phyloP scores from a whole-genome alignment of 2,113 vertebrate genomes.

The Gopherus evgoodei region DNA sequence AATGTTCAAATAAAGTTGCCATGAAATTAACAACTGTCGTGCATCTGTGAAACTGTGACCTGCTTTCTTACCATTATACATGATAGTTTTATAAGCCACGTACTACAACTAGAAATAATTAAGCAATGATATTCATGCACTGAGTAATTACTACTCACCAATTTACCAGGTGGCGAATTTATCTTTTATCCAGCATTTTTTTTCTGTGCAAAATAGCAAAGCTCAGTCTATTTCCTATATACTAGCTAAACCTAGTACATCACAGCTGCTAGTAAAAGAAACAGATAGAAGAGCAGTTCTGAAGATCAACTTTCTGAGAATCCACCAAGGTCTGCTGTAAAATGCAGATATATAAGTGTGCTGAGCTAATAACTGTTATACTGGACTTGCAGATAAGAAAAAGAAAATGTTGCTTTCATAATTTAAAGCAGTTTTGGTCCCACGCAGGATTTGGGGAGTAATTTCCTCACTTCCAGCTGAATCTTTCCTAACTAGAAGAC shows the following conservation, averaged over 20 bases:
- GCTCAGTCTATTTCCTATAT: not conserved
- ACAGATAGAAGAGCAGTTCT: not conserved
- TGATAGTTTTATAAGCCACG: not conserved
- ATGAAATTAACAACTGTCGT: not conserved
- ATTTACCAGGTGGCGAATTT: not conserved
- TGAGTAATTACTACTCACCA: not conserved
- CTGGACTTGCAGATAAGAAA: slow-evolving; percentile 25
- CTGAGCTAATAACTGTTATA: not conserved
- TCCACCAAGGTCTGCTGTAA: not conserved
- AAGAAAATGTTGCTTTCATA: not conserved
- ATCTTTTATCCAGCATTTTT: slow-evolving; percentile 19
- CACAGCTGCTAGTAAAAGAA: not conserved
- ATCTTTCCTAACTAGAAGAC: not conserved
- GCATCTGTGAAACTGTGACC: not conserved
- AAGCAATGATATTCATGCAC: not conserved
- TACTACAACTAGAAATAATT: not conserved
- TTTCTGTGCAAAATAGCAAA: not conserved
- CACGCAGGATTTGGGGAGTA: not conserved
- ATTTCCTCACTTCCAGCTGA: slow-evolving; percentile 11
- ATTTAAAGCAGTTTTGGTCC: slow-evolving; percentile 12
- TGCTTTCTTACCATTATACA: not conserved
- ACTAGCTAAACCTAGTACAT: not conserved
- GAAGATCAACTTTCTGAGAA: slow-evolving; percentile 6
- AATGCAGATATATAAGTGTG: not conserved
- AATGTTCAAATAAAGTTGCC: not conserved